These are phyloP conservation scores for Alaudala cheleensis DNA, from an alignment of 2,113 vertebrate species.

Conservation along the genomic window DNA sequence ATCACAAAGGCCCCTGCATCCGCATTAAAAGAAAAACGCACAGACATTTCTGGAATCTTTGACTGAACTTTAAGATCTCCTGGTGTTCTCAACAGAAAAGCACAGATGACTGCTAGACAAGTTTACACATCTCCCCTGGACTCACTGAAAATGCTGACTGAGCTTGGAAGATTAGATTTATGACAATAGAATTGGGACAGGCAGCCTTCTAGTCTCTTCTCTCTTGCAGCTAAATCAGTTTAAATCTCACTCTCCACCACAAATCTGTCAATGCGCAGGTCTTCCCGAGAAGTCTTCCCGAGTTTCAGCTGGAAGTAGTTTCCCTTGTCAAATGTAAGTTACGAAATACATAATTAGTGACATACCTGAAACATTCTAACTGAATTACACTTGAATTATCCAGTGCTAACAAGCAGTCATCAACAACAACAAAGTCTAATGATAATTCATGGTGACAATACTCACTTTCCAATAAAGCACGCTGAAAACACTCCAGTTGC, in stretches of 20 bases:
- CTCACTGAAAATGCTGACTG: background rate
- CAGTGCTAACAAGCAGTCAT: constrained; percentile 43
- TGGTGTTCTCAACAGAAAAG: background rate
- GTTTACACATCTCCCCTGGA: background rate
- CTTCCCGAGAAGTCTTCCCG: background rate
- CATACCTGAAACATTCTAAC: constrained; percentile 31
- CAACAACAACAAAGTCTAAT: constrained; percentile 36
- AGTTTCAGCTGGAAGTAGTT: constrained; percentile 16
- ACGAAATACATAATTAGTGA: constrained; percentile 24
- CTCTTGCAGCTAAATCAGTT: background rate
- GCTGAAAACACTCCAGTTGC: constrained; percentile 34
- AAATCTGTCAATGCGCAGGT: background rate
- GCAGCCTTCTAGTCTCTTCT: background rate
- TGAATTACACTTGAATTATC: constrained; percentile 56
- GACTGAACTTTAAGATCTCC: background rate
- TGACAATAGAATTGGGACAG: background rate
- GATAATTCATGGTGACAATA: constrained; percentile 50
- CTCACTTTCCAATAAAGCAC: constrained; percentile 31
- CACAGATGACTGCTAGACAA: background rate
- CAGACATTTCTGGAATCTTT: background rate
- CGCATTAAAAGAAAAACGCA: background rate
- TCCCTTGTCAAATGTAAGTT: constrained; percentile 3
- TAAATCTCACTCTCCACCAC: background rate
- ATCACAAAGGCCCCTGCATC: constrained; percentile 2
- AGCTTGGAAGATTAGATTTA: background rate